Percentiles rank a stretch among this genome's conserved stretches.
Conservation (phyloP, 2,113 vertebrate genomes). For the Carettochelys insculpta region DNA sequence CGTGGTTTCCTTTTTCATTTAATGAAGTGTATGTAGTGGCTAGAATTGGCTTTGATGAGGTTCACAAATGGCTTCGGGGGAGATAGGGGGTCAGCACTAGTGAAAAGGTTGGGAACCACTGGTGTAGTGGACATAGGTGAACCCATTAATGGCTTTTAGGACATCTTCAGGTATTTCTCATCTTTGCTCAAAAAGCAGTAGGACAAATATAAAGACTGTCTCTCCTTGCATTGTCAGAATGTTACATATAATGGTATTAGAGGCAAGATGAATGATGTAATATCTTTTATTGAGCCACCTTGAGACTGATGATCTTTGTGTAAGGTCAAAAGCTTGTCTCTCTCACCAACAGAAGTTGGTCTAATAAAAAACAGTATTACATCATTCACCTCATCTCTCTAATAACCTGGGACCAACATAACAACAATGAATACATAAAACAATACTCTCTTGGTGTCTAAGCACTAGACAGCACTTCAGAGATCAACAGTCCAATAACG, state of each 20-base stretch:
- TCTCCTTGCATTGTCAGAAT: neutral
- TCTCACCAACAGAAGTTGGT: neutral
- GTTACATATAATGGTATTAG: neutral
- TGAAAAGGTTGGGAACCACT: too few relatives aligned
- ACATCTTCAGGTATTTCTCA: neutral
- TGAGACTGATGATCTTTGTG: neutral
- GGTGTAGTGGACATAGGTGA: neutral
- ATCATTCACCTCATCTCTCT: neutral
- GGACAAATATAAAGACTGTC: neutral
- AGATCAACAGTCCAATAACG: neutral
- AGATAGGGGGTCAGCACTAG: too few relatives aligned
- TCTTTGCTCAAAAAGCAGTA: neutral
- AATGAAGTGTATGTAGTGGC: too few relatives aligned
- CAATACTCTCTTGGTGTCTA: neutral
- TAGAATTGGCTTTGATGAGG: too few relatives aligned
- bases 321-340: neutral
- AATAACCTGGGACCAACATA: neutral
- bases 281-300: neutral
- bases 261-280: neutral
- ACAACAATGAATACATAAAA: neutral
- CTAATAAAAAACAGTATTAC: neutral
- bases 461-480: neutral
- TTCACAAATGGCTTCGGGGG: too few relatives aligned
- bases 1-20: too few relatives aligned
- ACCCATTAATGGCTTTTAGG: neutral